Conservation (phyloP, 2,888 invertebrate genomes). For the Ryuthela nishihirai region DNA sequence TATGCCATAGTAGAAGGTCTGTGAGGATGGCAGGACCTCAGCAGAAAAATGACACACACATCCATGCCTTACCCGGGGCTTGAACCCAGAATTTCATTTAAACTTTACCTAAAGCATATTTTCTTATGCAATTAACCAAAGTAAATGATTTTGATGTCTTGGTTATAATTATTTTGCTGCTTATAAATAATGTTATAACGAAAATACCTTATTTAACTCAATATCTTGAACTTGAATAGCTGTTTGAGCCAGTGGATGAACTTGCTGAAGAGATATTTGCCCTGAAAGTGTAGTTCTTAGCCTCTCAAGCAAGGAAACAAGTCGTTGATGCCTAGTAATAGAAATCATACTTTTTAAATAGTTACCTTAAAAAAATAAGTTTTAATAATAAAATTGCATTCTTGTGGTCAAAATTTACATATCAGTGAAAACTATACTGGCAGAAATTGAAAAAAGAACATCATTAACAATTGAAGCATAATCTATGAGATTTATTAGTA, state of each 20-base stretch:
- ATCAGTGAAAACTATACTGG: neutral
- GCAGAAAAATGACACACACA: too few relatives aligned
- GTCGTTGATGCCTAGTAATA: conserved; percentile 48
- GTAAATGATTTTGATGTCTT: too few relatives aligned
- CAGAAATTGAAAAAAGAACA: neutral
- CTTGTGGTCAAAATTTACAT: neutral
- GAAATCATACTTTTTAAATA: neutral
- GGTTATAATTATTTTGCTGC: neutral
- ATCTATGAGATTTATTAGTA: too few relatives aligned
- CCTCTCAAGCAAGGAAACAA: conserved; percentile 61
- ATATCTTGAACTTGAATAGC: conserved; percentile 43
- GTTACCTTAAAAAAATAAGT: too few relatives aligned
- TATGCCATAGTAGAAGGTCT: too few relatives aligned
- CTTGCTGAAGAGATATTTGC: conserved; percentile 30
- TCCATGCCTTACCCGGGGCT: too few relatives aligned
- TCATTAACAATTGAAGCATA: too few relatives aligned
- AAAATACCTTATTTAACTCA: conserved; percentile 47
- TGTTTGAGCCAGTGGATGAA: conserved; percentile 45
- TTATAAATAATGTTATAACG: neutral
- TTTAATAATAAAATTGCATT: too few relatives aligned
- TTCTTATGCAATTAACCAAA: too few relatives aligned
- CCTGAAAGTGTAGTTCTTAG: conserved; percentile 18
- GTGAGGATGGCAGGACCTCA: too few relatives aligned
- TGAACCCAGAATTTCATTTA: too few relatives aligned
- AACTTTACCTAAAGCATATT: too few relatives aligned